phyloP scores from a whole-genome alignment of 2,113 vertebrate genomes.

The Arothron firmamentum region DNA sequence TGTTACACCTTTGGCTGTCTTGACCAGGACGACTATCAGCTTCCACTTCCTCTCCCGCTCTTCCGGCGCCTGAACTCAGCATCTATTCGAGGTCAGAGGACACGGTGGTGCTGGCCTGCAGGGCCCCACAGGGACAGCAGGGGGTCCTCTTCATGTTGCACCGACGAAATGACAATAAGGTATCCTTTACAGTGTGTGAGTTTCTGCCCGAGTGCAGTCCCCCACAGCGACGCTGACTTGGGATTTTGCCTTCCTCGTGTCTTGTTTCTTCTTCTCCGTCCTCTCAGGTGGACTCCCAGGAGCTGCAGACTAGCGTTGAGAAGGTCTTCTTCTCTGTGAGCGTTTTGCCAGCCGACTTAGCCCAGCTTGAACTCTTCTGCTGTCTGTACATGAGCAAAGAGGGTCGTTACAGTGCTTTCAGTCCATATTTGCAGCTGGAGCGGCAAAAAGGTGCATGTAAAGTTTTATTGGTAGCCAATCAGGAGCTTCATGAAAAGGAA shows the following conservation, averaged over 20 bases:
- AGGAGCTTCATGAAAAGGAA: neutral
- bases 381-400: constrained; percentile 60
- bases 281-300: constrained; percentile 43
- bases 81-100: constrained; percentile 11
- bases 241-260: neutral
- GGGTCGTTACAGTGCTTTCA: constrained; percentile 55
- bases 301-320: neutral
- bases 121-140: constrained; percentile 42
- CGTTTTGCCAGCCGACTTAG: neutral
- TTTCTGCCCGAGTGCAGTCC: neutral
- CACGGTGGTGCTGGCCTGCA: constrained; percentile 54
- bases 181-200: neutral
- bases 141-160: constrained; percentile 60
- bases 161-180: neutral
- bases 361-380: constrained; percentile 50
- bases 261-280: neutral
- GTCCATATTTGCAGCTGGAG: constrained; percentile 54
- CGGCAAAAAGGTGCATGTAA: constrained; percentile 27
- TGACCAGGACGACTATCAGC: constrained; percentile 37
- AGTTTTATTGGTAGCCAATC: neutral
- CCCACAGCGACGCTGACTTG: neutral
- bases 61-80: constrained; percentile 46
- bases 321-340: constrained; percentile 54
- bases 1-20: neutral
- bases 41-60: constrained; percentile 5